Evolutionary conservation across 2,113 vertebrate genomes (phyloP).

Genomic region (Brienomyrus longianalis): DNA sequence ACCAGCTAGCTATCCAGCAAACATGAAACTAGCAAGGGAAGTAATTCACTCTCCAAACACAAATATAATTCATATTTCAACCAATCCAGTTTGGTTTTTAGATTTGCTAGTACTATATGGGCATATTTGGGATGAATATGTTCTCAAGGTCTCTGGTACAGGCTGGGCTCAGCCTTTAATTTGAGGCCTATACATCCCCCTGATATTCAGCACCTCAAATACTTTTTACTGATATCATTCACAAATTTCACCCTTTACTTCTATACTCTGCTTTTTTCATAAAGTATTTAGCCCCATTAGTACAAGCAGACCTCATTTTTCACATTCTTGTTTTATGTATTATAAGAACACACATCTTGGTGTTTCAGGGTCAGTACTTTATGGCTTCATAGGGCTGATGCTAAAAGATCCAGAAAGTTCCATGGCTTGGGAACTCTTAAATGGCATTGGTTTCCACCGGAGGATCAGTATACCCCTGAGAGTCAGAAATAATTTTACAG

Average conservation of each 20-base stretch:
- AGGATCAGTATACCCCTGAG: neutral
- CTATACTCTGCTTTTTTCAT: neutral
- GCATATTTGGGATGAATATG: neutral
- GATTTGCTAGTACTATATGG: neutral
- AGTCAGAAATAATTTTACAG: neutral
- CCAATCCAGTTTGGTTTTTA: neutral
- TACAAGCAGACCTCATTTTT: neutral
- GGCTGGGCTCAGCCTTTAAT: neutral
- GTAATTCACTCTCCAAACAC: too few relatives aligned
- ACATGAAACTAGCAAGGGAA: neutral
- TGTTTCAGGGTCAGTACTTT: neutral
- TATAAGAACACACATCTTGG: neutral
- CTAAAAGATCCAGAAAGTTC: conserved; percentile 1
- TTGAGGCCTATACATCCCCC: neutral
- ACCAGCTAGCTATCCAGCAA: neutral
- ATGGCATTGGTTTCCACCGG: neutral
- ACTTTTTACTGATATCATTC: neutral
- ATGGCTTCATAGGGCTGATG: neutral
- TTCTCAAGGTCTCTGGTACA: neutral
- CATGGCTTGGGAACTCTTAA: neutral
- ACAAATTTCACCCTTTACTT: neutral
- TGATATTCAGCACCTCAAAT: neutral
- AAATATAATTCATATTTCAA: neutral
- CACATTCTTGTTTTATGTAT: neutral
- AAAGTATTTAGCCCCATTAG: neutral